Conservation (phyloP, 2,888 invertebrate species). For the Synanthedon andrenaeformis region DNA sequence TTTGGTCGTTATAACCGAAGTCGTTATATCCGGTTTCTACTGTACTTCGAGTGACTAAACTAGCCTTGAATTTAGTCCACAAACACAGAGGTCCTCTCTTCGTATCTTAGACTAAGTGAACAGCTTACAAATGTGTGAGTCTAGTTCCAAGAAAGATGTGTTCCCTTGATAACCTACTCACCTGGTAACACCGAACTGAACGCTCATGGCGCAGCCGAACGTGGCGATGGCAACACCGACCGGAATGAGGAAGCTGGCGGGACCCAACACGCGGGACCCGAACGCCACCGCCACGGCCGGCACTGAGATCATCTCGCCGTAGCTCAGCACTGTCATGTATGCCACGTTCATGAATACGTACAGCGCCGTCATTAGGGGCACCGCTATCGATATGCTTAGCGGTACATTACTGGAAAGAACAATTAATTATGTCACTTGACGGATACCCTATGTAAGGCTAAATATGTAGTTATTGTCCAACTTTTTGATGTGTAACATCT, state of each 20-base stretch:
- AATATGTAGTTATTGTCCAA: too few relatives aligned
- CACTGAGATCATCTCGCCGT: constrained; percentile 78
- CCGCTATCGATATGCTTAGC: constrained; percentile 82
- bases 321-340: constrained; percentile 84
- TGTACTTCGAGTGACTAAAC: too few relatives aligned
- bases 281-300: constrained; percentile 86
- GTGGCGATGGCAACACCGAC: constrained; percentile 82
- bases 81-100: too few relatives aligned
- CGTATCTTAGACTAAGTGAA: too few relatives aligned
- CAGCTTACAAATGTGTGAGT: too few relatives aligned
- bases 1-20: too few relatives aligned
- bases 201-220: constrained; percentile 82
- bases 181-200: constrained; percentile 82
- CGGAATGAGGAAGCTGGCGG: constrained; percentile 76
- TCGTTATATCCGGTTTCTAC: too few relatives aligned
- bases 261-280: constrained; percentile 75
- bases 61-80: too few relatives aligned
- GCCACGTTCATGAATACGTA: constrained; percentile 88
- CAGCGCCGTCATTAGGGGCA: constrained; percentile 82
- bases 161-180: constrained; percentile 17
- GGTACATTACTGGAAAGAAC: constrained; percentile 78
- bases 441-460: too few relatives aligned
- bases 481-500: too few relatives aligned
- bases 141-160: too few relatives aligned
- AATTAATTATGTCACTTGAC: too few relatives aligned